These are phyloP conservation scores for Labroides dimidiatus DNA, from an alignment of 2,797 vertebrate genomes.

Conservation along the genomic window DNA sequence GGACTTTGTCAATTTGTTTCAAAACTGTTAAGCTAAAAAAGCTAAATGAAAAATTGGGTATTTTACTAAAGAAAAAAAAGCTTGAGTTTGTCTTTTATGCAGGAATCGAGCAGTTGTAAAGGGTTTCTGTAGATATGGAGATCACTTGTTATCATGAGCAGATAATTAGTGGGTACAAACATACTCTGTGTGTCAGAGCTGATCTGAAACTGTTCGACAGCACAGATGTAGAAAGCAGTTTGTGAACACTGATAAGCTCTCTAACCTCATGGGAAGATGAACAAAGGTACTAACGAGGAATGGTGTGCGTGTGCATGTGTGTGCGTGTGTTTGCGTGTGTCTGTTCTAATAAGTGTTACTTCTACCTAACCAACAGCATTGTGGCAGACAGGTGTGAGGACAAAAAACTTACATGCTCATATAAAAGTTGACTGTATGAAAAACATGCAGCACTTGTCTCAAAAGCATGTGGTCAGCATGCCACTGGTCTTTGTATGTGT, in stretches of 20 bases:
- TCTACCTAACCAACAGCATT: slow-evolving; percentile 47
- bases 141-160: slow-evolving; percentile 39
- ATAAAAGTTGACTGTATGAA: neutral
- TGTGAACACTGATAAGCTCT: slow-evolving; percentile 39
- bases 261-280: slow-evolving; percentile 29
- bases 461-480: neutral
- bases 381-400: slow-evolving; percentile 44
- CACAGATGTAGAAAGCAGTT: slow-evolving; percentile 30
- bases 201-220: slow-evolving; percentile 21
- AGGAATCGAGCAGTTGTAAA: slow-evolving; percentile 7
- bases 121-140: slow-evolving; percentile 15
- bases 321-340: neutral
- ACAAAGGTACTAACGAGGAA: slow-evolving; percentile 22
- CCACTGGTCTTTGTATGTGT: neutral
- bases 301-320: slow-evolving; percentile 5
- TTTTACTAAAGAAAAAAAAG: neutral
- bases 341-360: slow-evolving; percentile 40
- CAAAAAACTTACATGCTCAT: slow-evolving; percentile 9
- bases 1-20: too few species aligned
- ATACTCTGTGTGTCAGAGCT: slow-evolving; percentile 38
- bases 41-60: slow-evolving; percentile 2
- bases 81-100: slow-evolving; percentile 8
- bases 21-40: neutral
- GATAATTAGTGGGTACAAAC: slow-evolving; percentile 44
- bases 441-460: neutral